Conservation (phyloP, 2,888 invertebrate species). For the Ptychoptera albimana region DNA sequence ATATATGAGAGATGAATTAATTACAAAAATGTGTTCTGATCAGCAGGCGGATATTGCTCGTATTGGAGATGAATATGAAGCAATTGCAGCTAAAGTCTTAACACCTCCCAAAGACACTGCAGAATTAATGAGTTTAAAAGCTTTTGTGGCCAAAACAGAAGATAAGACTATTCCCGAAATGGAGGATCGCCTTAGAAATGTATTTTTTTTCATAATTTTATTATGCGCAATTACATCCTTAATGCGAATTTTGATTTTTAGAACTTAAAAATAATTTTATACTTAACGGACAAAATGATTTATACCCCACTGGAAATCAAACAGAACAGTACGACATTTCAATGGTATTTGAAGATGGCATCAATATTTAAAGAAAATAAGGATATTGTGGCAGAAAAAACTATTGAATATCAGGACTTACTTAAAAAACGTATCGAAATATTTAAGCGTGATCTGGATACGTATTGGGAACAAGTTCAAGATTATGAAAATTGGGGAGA, state of each 20-base stretch:
- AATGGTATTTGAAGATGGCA: constrained; percentile 73
- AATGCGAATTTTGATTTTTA: too few species aligned
- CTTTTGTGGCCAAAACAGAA: constrained; percentile 60
- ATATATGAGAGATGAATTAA: constrained; percentile 47
- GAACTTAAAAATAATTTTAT: constrained; percentile 54
- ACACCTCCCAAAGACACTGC: constrained; percentile 70
- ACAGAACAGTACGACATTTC: constrained; percentile 72
- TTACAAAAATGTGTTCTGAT: constrained; percentile 59
- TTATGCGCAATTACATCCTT: not conserved
- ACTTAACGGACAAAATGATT: constrained; percentile 65
- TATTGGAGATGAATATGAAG: constrained; percentile 74
- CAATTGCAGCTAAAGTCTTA: constrained; percentile 60
- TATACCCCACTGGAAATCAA: constrained; percentile 76
- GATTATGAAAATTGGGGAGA: constrained; percentile 82
- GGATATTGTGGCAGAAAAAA: constrained; percentile 63
- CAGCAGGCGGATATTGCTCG: constrained; percentile 63
- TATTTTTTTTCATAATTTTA: constrained; percentile 15
- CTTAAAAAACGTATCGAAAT: constrained; percentile 62
- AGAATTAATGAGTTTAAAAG: constrained; percentile 67
- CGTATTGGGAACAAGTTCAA: constrained; percentile 63
- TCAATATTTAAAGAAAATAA: constrained; percentile 71
- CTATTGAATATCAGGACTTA: constrained; percentile 68
- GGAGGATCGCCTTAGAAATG: constrained; percentile 55
- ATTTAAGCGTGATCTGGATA: constrained; percentile 67
- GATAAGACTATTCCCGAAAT: constrained; percentile 50